Conservation (phyloP, 1,140 invertebrate genomes). For the Pogonomyrmex barbatus region DNA sequence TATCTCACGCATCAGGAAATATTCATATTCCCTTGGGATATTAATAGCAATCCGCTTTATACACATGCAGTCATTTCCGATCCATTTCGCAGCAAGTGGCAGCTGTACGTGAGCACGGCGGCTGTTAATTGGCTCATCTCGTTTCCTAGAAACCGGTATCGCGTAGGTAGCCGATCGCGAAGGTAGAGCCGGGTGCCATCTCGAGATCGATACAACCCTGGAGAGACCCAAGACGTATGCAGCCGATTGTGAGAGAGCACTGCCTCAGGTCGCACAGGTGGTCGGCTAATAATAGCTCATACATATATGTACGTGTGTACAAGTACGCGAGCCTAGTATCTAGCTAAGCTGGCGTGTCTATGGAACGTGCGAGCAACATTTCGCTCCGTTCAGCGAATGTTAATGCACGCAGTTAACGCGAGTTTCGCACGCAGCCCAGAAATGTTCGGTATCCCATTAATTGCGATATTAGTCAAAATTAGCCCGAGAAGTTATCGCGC, state of each 20-base stretch:
- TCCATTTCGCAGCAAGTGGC: conserved; percentile 13
- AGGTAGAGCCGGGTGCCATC: conserved; percentile 35
- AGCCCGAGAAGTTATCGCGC: conserved; percentile 23
- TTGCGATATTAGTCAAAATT: conserved; percentile 30
- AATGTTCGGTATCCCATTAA: conserved; percentile 50
- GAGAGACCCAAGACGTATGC: conserved; percentile 50
- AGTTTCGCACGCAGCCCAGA: conserved; percentile 1
- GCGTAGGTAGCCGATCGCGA: conserved; percentile 4
- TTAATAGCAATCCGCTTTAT: conserved; percentile 7
- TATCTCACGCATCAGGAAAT: not conserved
- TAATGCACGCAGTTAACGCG: conserved; percentile 39
- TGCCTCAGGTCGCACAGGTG: conserved; percentile 77
- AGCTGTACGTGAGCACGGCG: conserved; percentile 18
- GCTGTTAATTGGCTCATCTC: conserved; percentile 49
- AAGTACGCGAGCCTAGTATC: conserved; percentile 19
- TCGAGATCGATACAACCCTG: conserved; percentile 65
- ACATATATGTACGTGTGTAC: conserved; percentile 22
- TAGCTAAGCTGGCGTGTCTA: conserved; percentile 27
- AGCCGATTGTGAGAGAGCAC: conserved; percentile 72
- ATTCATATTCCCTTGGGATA: not conserved
- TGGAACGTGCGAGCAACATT: conserved; percentile 35
- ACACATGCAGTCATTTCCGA: conserved; percentile 2
- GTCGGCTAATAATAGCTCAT: conserved; percentile 78
- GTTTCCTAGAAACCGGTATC: conserved; percentile 45
- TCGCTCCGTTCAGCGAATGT: conserved; percentile 32